Evolutionary conservation across 2,797 vertebrate genomes (phyloP), one percentile per base, ranked within the genome.

Genomic region (Gephyroberyx darwinii): DNA sequence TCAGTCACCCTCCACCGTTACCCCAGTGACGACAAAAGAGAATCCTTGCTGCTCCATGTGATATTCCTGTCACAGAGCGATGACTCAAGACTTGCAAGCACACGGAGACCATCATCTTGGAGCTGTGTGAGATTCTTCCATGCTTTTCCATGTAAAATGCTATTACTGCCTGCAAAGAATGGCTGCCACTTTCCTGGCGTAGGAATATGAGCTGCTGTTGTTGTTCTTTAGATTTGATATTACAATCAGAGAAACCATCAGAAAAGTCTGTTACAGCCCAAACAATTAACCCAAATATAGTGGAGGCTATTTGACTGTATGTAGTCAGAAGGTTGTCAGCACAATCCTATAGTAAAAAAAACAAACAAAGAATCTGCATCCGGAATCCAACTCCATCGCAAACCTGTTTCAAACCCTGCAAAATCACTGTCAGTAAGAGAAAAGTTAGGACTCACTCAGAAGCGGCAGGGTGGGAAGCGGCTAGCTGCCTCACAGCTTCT

Each of bases 401-500:
- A 56, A 66, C 54, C 37, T 60, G 19, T 17, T 30, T 57, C n/a
- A 57, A 74, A 74, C 20, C 53, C 62, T 56, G 56, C 58, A 53
- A 52, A 65, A 63, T 65, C 54, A 71, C 35, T 48, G 14, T 31
- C 48, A 79, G 77, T 62, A 72, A 22, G 70, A 78, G 71, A 86
- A 87, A 91, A 90, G 89, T 91, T 91, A 65, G 37, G 64, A 89
- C 83, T 86, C 87, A 87, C 84, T 89, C 84, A 75, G 74, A 82
- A 8, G 74, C 77, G 37, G 83, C 85, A 71, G 82, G 47, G 84
- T 77, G 83, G 75, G 86, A 80, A 85, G 83, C 58, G 41, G 53
- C 31, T 19, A 74, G 84, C 84, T 88, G 87, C 83, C 83, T 87
- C 83, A 86, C 74, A 53, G 90, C 82, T 84, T 83, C 71, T 70